Percentiles rank a stretch among this genome's conserved stretches.
These are phyloP conservation scores for Melitaea cinxia DNA, from an alignment of 1,140 invertebrate species.

Conservation along the genomic window DNA sequence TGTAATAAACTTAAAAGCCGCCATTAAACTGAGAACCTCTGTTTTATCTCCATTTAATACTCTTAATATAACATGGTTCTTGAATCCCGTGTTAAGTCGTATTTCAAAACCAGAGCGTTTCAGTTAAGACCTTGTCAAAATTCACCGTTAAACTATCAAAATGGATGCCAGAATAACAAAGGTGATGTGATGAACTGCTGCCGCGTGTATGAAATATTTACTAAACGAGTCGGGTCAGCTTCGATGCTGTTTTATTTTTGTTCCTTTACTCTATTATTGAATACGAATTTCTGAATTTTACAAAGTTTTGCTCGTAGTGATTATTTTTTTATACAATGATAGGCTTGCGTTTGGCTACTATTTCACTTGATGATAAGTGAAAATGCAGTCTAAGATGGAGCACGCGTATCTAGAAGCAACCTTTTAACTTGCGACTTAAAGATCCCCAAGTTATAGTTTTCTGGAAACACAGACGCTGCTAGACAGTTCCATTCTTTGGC, in stretches of 20 bases:
- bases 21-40: background rate
- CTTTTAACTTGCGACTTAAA: too few species aligned
- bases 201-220: slow-evolving; percentile 15
- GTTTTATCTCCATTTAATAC: slow-evolving; percentile 2
- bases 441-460: too few species aligned
- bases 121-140: slow-evolving; percentile 26
- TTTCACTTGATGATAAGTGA: too few species aligned
- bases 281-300: too few species aligned
- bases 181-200: background rate
- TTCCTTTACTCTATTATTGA: background rate
- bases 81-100: slow-evolving; percentile 8
- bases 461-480: too few species aligned
- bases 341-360: too few species aligned
- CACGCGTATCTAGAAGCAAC: too few species aligned
- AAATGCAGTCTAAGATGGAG: too few species aligned
- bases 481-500: too few species aligned
- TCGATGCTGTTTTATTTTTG: background rate
- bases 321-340: too few species aligned
- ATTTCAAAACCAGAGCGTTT: slow-evolving; percentile 10
- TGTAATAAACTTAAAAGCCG: background rate
- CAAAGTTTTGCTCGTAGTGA: too few species aligned
- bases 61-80: slow-evolving; percentile 5
- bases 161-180: slow-evolving; percentile 13
- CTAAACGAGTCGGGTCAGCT: background rate
- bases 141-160: slow-evolving; percentile 23